phyloP scores from a whole-genome alignment of 2,113 vertebrate species.

The Plecotus auritus region DNA sequence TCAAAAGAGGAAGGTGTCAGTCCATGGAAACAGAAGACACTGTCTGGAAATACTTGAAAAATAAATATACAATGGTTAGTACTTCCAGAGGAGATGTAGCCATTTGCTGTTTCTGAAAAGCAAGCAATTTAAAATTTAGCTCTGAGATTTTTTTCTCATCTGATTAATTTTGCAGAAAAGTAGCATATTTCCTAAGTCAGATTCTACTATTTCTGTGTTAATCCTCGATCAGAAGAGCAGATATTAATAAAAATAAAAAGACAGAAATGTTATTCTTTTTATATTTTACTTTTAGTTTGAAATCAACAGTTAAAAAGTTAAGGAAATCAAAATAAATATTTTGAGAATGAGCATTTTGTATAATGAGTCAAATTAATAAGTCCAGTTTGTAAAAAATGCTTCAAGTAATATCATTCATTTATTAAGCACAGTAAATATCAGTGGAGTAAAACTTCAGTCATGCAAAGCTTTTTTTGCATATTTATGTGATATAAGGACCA shows the following conservation, averaged over 20 bases:
- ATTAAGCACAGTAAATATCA: neutral
- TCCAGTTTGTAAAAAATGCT: neutral
- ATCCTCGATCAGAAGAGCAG: neutral
- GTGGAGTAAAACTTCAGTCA: neutral
- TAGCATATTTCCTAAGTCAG: neutral
- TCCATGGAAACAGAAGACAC: neutral
- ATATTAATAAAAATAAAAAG: neutral
- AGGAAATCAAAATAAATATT: slow-evolving; percentile 2
- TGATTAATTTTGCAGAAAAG: neutral
- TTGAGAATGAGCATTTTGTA: neutral
- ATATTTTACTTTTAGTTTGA: neutral
- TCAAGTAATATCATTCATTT: neutral
- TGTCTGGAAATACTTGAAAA: neutral
- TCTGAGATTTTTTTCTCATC: neutral
- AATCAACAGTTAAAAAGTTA: neutral
- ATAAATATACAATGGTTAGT: neutral
- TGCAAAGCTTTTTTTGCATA: neutral
- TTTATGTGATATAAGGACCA: neutral
- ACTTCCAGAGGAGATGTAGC: neutral
- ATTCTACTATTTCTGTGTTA: neutral
- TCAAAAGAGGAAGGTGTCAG: neutral
- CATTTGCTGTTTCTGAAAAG: neutral
- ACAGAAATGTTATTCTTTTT: neutral
- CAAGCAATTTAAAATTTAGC: neutral
- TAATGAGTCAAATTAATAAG: neutral